These are phyloP conservation scores for Drosophila sp. DNA, from an alignment of 1,140 invertebrate species.

Conservation along the genomic window DNA sequence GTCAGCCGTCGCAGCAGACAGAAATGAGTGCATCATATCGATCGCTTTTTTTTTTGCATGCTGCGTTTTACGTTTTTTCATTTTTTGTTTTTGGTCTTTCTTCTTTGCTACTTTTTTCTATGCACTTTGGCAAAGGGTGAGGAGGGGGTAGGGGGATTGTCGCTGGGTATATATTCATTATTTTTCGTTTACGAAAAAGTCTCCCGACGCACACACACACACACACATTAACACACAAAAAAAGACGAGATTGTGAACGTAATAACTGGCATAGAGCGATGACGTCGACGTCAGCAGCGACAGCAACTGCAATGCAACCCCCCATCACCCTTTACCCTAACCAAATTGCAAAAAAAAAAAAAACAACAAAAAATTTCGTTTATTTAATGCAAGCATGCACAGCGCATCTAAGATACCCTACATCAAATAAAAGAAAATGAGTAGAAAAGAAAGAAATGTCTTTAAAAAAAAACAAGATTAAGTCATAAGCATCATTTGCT, in stretches of 20 bases:
- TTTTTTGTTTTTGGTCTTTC: slow-evolving; percentile 71
- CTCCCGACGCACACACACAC: slow-evolving; percentile 50
- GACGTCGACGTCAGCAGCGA: slow-evolving; percentile 47
- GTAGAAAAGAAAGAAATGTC: neutral
- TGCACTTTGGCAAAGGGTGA: slow-evolving; percentile 51
- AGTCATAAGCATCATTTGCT: too few relatives aligned
- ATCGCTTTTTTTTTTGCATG: slow-evolving; percentile 77
- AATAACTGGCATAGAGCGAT: slow-evolving; percentile 79
- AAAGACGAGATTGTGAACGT: slow-evolving; percentile 65
- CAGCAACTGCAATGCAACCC: slow-evolving; percentile 25
- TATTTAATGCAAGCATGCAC: neutral
- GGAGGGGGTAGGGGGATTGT: slow-evolving; percentile 35
- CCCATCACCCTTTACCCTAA: slow-evolving; percentile 51
- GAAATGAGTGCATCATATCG: slow-evolving; percentile 83
- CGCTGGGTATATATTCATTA: slow-evolving; percentile 76
- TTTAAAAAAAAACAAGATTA: neutral
- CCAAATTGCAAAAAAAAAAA: slow-evolving; percentile 34
- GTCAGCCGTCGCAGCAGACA: slow-evolving; percentile 78
- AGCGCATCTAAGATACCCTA: neutral
- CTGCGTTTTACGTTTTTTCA: slow-evolving; percentile 69
- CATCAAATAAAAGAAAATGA: neutral
- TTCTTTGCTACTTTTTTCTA: slow-evolving; percentile 80
- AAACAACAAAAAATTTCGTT: slow-evolving; percentile 25
- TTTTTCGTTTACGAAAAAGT: slow-evolving; percentile 82
- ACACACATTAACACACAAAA: slow-evolving; percentile 50